Evolutionary conservation across 2,113 vertebrate genomes (phyloP).

Genomic region (Aphyosemion australe): DNA sequence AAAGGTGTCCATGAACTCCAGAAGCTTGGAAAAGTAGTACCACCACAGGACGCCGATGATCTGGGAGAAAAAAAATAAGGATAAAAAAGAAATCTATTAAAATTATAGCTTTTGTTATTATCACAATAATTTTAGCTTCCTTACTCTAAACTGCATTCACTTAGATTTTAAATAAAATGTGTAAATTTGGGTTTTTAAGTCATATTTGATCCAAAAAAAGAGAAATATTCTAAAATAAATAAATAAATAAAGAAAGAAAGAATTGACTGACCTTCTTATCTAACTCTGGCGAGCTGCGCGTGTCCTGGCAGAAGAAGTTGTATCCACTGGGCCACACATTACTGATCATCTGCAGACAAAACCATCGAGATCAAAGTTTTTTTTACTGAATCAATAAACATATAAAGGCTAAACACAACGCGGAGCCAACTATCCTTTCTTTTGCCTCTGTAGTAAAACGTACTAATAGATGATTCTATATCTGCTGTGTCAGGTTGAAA

Average conservation of each 20-base stretch:
- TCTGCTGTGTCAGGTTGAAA: neutral
- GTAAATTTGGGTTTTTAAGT: no score
- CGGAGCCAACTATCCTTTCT: neutral
- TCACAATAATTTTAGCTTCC: no score
- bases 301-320: slow-evolving; percentile 94
- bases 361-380: neutral
- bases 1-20: slow-evolving; percentile 99
- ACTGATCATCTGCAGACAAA: slow-evolving; percentile 82
- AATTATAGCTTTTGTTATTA: no score
- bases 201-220: neutral
- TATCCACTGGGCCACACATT: slow-evolving; percentile 88
- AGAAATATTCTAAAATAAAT: no score
- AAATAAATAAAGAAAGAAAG: no score
- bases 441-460: neutral
- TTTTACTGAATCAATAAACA: neutral
- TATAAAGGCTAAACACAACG: neutral
- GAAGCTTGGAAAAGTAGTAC: slow-evolving; percentile 99
- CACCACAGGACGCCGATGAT: slow-evolving; percentile 93
- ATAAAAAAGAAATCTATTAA: no score
- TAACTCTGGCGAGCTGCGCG: slow-evolving; percentile 83
- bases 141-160: no score
- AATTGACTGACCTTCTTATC: slow-evolving; percentile 86
- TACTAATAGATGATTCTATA: no score
- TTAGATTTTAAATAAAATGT: no score
- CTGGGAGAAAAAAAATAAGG: slow-evolving; percentile 63